Percentiles rank a stretch among this genome's conserved stretches.
These are phyloP conservation scores for Acridotheres tristis DNA, from an alignment of 2,797 vertebrate genomes.

Conservation along the genomic window DNA sequence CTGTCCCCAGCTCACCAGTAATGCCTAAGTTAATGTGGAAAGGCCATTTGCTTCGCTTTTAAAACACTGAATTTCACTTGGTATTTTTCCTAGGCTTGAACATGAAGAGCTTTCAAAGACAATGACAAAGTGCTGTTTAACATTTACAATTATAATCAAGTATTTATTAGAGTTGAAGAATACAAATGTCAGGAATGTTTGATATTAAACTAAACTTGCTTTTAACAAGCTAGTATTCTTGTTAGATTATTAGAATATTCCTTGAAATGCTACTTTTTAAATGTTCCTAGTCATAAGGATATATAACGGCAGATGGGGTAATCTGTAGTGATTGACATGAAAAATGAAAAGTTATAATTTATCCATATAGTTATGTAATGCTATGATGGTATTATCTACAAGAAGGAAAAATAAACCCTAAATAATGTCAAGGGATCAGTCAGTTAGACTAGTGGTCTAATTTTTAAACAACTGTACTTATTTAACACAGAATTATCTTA, in stretches of 20 bases:
- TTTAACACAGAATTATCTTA: neutral
- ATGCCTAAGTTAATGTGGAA: neutral
- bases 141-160: neutral
- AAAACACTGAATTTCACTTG: neutral
- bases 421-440: neutral
- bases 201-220: slow-evolving; percentile 10
- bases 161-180: slow-evolving; percentile 9
- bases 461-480: neutral
- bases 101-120: neutral
- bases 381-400: neutral
- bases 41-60: neutral
- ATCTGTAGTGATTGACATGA: slow-evolving; percentile 23
- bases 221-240: neutral
- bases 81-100: neutral
- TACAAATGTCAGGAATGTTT: neutral
- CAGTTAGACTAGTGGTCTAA: neutral
- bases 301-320: neutral
- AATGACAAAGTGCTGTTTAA: neutral
- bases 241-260: neutral
- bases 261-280: slow-evolving; percentile 19
- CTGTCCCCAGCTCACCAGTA: neutral
- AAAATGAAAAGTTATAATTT: slow-evolving; percentile 45
- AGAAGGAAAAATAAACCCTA: neutral
- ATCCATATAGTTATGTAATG: slow-evolving; percentile 14
- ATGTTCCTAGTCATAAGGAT: slow-evolving; percentile 5